A percentile compares a stretch with the other conserved stretches of the same genome.
These are phyloP conservation scores for Oophaga sylvatica DNA, from an alignment of 2,797 vertebrate genomes.

Conservation along the genomic window DNA sequence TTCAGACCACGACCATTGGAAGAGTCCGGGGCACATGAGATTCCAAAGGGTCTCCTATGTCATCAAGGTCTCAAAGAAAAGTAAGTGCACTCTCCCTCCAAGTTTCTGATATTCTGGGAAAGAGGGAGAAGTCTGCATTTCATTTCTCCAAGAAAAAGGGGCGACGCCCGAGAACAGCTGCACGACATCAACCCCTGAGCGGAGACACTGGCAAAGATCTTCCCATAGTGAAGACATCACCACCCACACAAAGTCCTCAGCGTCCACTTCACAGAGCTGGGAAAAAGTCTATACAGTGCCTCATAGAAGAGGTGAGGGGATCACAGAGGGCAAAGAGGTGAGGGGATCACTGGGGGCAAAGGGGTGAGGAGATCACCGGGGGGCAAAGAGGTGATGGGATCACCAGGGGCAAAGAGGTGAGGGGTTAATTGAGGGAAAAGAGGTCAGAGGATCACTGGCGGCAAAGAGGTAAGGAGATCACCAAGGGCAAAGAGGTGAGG, in stretches of 20 bases:
- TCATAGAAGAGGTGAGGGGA: not conserved
- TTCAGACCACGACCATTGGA: not conserved
- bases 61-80: not conserved
- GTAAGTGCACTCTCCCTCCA: not conserved
- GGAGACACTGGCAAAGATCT: conserved; percentile 18
- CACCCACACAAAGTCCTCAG: conserved; percentile 35
- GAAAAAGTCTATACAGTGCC: not conserved
- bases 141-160: not conserved
- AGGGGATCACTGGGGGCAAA: too few relatives aligned
- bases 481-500: too few relatives aligned
- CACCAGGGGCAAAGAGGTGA: too few relatives aligned
- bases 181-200: conserved; percentile 14
- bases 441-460: too few relatives aligned
- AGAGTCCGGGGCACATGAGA: not conserved
- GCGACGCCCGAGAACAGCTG: conserved; percentile 47
- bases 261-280: not conserved
- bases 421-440: too few relatives aligned
- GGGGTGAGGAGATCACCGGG: too few relatives aligned
- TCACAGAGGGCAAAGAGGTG: too few relatives aligned
- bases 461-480: too few relatives aligned
- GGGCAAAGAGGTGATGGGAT: too few relatives aligned
- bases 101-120: not conserved
- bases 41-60: not conserved
- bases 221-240: not conserved
- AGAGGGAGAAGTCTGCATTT: not conserved